These are phyloP conservation scores for Grantiella picta DNA, from an alignment of 2,113 vertebrate genomes.

Conservation along the genomic window DNA sequence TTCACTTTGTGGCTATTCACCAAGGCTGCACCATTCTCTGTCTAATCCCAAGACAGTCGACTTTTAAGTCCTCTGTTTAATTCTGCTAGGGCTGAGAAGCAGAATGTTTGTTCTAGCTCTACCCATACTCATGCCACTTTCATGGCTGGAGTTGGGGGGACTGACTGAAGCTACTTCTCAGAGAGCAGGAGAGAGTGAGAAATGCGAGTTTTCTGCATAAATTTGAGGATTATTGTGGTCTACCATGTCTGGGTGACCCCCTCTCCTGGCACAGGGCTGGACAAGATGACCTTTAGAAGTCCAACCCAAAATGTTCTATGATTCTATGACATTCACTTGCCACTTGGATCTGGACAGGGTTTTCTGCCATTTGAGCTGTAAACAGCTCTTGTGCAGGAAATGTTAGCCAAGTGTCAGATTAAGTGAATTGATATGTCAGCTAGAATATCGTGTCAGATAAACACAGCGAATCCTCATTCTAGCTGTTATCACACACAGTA, in stretches of 20 bases:
- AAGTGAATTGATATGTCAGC: conserved; percentile 21
- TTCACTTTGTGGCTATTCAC: not conserved
- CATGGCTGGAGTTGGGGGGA: not conserved
- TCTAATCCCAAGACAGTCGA: not conserved
- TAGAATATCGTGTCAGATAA: conserved; percentile 7
- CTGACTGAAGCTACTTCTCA: not conserved
- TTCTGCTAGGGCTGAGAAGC: not conserved
- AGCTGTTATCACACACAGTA: not conserved
- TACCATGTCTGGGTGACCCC: not conserved
- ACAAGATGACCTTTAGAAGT: not conserved
- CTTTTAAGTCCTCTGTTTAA: not conserved
- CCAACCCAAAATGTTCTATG: not conserved
- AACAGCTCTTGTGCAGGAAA: not conserved
- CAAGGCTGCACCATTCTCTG: not conserved
- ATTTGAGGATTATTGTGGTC: not conserved
- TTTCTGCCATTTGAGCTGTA: not conserved
- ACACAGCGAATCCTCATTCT: not conserved
- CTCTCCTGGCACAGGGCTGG: not conserved
- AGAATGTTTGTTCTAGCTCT: not conserved
- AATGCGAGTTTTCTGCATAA: not conserved
- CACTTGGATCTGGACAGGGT: not conserved
- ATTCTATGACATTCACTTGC: not conserved
- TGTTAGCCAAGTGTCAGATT: not conserved
- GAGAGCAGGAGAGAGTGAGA: not conserved
- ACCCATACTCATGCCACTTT: not conserved